Conservation (phyloP, 2,113 vertebrate genomes). For the Phoxinus phoxinus region DNA sequence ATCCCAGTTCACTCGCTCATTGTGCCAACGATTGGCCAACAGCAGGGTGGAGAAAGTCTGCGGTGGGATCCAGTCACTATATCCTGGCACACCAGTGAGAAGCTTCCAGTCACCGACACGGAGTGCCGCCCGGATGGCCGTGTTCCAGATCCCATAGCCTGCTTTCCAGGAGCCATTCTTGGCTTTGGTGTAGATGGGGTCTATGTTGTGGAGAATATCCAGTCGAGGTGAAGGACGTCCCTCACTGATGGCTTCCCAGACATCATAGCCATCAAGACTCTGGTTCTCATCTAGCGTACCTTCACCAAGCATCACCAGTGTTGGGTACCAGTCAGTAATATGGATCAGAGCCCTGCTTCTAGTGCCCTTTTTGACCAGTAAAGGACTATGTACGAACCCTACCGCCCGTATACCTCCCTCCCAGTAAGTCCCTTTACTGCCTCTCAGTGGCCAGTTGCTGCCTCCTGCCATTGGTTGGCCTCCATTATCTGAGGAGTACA, state of each 20-base stretch:
- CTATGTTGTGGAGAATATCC: slow-evolving; percentile 97
- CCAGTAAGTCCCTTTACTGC: slow-evolving; percentile 95
- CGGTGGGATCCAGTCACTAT: slow-evolving; percentile 95
- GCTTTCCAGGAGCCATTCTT: slow-evolving; percentile 93
- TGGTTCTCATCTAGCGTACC: slow-evolving; percentile 89
- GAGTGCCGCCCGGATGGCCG: slow-evolving; percentile 90
- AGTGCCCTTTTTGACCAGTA: slow-evolving; percentile 87
- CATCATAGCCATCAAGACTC: slow-evolving; percentile 90
- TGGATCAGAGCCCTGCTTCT: slow-evolving; percentile 90
- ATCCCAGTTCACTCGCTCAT: slow-evolving; percentile 84
- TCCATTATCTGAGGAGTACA: slow-evolving; percentile 96
- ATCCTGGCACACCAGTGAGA: slow-evolving; percentile 91
- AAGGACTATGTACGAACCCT: slow-evolving; percentile 95
- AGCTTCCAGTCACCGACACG: slow-evolving; percentile 94
- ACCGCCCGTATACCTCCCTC: slow-evolving; percentile 93
- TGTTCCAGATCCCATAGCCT: slow-evolving; percentile 95
- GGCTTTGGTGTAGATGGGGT: slow-evolving; percentile 91
- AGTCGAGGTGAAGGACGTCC: slow-evolving; percentile 88
- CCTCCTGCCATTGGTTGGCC: slow-evolving; percentile 91
- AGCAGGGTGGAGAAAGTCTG: slow-evolving; percentile 90
- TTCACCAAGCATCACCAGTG: slow-evolving; percentile 88
- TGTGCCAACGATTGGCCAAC: slow-evolving; percentile 88
- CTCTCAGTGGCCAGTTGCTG: slow-evolving; percentile 96
- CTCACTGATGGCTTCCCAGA: slow-evolving; percentile 97
- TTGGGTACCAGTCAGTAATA: slow-evolving; percentile 98